Conservation (phyloP, 2,888 invertebrate genomes). For the Papilio protenor region DNA sequence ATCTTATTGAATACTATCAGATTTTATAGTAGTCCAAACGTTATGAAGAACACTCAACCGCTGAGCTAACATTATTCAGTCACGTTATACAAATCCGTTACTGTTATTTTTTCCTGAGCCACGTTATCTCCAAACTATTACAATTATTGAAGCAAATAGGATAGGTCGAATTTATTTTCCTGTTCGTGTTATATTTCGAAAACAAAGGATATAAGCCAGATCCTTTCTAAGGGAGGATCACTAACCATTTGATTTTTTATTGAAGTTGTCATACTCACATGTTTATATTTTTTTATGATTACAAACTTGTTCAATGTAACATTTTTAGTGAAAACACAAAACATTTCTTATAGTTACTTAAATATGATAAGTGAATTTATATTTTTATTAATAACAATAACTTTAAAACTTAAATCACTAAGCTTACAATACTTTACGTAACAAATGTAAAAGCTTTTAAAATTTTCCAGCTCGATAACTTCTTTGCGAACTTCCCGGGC, state of each 20-base stretch:
- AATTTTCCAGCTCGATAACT: constrained; percentile 63
- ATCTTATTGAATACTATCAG: neutral
- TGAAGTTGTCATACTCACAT: constrained; percentile 39
- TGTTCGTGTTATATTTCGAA: constrained; percentile 63
- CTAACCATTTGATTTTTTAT: constrained; percentile 44
- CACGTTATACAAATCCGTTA: constrained; percentile 1
- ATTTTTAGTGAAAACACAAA: neutral
- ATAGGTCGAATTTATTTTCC: constrained; percentile 53
- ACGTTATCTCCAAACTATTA: constrained; percentile 43
- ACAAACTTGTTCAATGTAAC: neutral
- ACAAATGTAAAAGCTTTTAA: constrained; percentile 66
- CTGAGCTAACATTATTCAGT: neutral
- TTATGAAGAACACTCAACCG: neutral
- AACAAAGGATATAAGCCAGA: constrained; percentile 60
- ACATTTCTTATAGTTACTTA: neutral
- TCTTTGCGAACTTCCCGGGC: constrained; percentile 61
- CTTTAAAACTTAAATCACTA: constrained; percentile 17
- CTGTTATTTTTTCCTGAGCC: neutral
- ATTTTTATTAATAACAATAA: neutral
- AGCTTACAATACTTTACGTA: constrained; percentile 49
- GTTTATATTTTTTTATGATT: neutral
- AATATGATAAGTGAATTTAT: neutral
- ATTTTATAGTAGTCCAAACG: neutral
- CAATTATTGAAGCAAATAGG: constrained; percentile 50
- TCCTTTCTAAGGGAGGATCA: constrained; percentile 44